Evolutionary conservation across 2,113 vertebrate species (phyloP).

Genomic region (Sphaerodactylus townsendi): DNA sequence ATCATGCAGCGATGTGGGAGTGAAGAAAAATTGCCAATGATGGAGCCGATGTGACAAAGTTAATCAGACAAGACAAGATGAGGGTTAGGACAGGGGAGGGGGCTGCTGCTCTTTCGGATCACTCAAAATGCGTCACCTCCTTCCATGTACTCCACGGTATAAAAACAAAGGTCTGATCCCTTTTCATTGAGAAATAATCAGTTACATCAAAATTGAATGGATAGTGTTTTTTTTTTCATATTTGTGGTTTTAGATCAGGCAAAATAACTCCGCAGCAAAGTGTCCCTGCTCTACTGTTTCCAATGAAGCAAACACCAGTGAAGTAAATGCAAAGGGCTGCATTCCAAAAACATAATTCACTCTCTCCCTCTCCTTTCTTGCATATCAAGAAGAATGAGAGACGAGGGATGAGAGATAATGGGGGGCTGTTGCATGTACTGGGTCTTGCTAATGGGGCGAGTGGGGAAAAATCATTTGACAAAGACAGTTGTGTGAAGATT

Average conservation of each 20-base stretch:
- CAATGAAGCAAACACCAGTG: background rate
- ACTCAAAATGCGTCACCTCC: conserved; percentile 57
- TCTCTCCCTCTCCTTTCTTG: background rate
- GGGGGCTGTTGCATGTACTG: too few species aligned
- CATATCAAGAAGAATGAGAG: background rate
- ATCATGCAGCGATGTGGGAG: conserved; percentile 60
- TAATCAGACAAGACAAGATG: conserved; percentile 70
- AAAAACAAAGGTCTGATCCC: conserved; percentile 78
- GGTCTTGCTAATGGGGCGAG: too few species aligned
- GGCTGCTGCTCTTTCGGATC: conserved; percentile 43
- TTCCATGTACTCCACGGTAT: conserved; percentile 72
- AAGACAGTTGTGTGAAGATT: background rate
- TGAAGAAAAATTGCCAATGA: conserved; percentile 16
- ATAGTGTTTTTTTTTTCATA: background rate
- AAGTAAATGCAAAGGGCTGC: background rate
- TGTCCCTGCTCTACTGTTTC: background rate
- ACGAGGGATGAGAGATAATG: too few species aligned
- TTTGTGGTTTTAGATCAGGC: background rate
- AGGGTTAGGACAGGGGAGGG: conserved; percentile 51
- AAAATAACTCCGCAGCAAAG: background rate
- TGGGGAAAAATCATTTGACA: background rate
- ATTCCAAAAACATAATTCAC: background rate
- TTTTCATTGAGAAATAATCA: background rate
- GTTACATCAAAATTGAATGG: background rate
- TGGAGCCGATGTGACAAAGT: conserved; percentile 48